Evolutionary conservation across 2,113 vertebrate genomes (phyloP).

Genomic region (Cisticola juncidis): DNA sequence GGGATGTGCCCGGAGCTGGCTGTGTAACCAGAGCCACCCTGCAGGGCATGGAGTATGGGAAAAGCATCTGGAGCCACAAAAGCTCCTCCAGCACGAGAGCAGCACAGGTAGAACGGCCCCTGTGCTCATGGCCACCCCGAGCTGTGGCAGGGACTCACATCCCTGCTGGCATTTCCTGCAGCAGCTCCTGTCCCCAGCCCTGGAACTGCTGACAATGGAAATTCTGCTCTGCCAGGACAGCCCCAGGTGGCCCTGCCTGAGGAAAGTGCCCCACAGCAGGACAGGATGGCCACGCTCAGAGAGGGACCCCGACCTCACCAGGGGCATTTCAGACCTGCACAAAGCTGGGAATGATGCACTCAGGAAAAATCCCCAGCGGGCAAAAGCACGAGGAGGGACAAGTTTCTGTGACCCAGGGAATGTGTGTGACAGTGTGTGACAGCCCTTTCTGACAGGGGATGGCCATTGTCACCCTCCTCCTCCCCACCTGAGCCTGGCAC

Average conservation of each 20-base stretch:
- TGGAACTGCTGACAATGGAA: background rate
- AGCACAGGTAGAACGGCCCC: background rate
- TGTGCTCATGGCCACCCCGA: background rate
- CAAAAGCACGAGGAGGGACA: rapidly evolving
- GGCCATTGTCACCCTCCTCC: background rate
- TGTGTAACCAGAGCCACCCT: background rate
- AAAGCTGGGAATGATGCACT: background rate
- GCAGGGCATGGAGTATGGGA: rapidly evolving
- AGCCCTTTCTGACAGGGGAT: background rate
- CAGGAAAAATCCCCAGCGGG: background rate
- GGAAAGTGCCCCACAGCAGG: background rate
- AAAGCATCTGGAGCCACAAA: background rate
- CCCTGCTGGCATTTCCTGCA: background rate
- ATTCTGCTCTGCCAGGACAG: background rate
- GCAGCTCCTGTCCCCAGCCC: background rate
- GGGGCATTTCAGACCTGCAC: background rate
- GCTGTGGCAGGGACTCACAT: background rate
- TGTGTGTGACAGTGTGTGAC: background rate
- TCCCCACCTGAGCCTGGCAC: background rate
- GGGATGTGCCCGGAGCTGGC: background rate
- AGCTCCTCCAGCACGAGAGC: background rate
- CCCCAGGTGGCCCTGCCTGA: background rate
- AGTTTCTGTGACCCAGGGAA: background rate
- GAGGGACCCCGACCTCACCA: background rate
- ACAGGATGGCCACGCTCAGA: rapidly evolving